Evolutionary conservation across 2,888 invertebrate species (phyloP).

Genomic region (Crioceris asparagi): DNA sequence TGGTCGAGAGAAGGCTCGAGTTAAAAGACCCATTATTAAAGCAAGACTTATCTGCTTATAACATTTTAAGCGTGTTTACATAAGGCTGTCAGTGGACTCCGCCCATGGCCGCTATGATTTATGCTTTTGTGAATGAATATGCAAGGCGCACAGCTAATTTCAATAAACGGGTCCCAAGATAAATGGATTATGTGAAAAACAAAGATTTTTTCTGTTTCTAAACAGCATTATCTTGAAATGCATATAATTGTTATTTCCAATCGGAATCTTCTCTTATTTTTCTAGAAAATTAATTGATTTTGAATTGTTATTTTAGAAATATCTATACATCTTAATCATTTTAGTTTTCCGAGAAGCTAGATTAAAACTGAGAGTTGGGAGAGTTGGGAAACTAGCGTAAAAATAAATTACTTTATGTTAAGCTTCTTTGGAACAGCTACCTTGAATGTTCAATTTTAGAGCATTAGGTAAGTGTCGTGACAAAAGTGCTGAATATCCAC

Average conservation of each 20-base stretch:
- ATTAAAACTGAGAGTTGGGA: too few relatives aligned
- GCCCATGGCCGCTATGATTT: constrained; percentile 30
- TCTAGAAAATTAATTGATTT: too few relatives aligned
- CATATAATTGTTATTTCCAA: not conserved
- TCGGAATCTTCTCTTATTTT: not conserved
- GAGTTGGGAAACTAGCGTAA: too few relatives aligned
- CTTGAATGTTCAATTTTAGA: too few relatives aligned
- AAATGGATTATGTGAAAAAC: constrained; percentile 29
- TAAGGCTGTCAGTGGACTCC: constrained; percentile 25
- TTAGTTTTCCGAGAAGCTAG: too few relatives aligned
- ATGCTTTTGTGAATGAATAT: constrained; percentile 36
- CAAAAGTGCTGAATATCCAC: too few relatives aligned
- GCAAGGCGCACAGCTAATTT: constrained; percentile 36
- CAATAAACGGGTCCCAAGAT: constrained; percentile 33
- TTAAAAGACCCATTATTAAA: constrained; percentile 32
- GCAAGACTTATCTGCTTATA: constrained; percentile 19
- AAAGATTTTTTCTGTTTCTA: constrained; percentile 18
- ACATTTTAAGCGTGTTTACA: constrained; percentile 26
- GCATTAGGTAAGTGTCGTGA: too few relatives aligned
- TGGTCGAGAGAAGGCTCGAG: constrained; percentile 8
- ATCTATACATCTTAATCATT: too few relatives aligned
- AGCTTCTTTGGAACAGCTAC: too few relatives aligned
- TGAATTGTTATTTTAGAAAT: too few relatives aligned
- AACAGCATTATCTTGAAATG: not conserved
- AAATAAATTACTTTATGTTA: too few relatives aligned